Evolutionary conservation across 2,113 vertebrate genomes (phyloP), one percentile per base, ranked within the genome.

Genomic region (Oenanthe melanoleuca): DNA sequence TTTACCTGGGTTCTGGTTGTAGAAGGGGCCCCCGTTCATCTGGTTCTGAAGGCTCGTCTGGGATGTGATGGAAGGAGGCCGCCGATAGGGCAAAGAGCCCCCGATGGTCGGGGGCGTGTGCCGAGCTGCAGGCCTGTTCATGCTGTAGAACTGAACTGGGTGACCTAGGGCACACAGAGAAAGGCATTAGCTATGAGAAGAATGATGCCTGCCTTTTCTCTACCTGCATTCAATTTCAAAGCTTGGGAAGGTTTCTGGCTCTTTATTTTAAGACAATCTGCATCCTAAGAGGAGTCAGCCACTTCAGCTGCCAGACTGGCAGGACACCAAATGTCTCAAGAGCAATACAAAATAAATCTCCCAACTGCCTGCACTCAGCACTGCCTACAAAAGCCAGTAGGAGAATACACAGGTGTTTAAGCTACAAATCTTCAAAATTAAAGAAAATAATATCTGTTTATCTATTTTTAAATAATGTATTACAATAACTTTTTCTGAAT

Each of bases 81-180:
- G 98, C 94, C 99, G 98, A 78, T 99, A 99, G 6, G 99, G 99
- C 97, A 99, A 96, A 6, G 99, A 99, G 13, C 99, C 99, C 34
- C 99, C 99, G 70, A 99, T 99, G 86, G 98, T 98, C 6, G 98
- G 98, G 21, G 98, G 97, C 0, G 97, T 98, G 60, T 99, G 99
- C 72, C 98, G 98, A 94, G 99, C 95, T 23, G 80, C 98, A 18
- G 99, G 99, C 86, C 99, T 98, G 94, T 99, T 99, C 99, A 99
- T 99, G 98, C 99, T 99, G 98, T 99, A 99, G 97, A 99, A 99
- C 97, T 99, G 99, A 94, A 99, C 98, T 14, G 99, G 98, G 59
- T 98, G 98, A 89, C 99, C 99, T 99, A 93, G 71, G 57, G 86
- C 9, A 67, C 17, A 88, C 71, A n/a, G 40, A 40, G 81, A 84